These are phyloP conservation scores for Microctonus brassicae DNA, from an alignment of 2,888 invertebrate genomes.

Conservation along the genomic window DNA sequence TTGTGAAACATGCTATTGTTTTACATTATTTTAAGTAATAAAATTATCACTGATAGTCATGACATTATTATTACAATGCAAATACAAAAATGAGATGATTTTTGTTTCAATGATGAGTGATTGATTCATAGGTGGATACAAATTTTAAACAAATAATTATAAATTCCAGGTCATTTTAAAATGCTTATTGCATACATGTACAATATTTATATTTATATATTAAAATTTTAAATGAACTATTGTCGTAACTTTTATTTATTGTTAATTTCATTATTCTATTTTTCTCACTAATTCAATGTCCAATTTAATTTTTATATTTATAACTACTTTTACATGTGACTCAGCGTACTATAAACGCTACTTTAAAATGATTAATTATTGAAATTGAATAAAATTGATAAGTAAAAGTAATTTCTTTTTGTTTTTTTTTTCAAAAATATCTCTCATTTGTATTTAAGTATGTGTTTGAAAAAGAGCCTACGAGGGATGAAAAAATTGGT, in stretches of 20 bases:
- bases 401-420: neutral
- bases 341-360: conserved; percentile 7
- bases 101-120: neutral
- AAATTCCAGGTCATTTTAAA: neutral
- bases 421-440: neutral
- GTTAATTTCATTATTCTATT: neutral
- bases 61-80: neutral
- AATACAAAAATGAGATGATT: neutral
- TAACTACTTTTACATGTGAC: conserved; percentile 5
- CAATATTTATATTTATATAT: no score
- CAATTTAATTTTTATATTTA: neutral
- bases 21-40: neutral
- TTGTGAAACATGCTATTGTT: neutral
- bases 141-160: neutral
- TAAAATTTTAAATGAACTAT: no score
- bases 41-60: neutral
- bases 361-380: neutral
- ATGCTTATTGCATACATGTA: no score
- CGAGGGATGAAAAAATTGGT: conserved; percentile 50
- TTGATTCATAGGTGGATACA: neutral
- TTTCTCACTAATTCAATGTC: neutral
- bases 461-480: conserved; percentile 51
- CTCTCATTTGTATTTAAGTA: neutral
- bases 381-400: neutral
- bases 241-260: neutral